phyloP scores from a whole-genome alignment of 2,113 vertebrate species.

The Melanerpes aurifrons region DNA sequence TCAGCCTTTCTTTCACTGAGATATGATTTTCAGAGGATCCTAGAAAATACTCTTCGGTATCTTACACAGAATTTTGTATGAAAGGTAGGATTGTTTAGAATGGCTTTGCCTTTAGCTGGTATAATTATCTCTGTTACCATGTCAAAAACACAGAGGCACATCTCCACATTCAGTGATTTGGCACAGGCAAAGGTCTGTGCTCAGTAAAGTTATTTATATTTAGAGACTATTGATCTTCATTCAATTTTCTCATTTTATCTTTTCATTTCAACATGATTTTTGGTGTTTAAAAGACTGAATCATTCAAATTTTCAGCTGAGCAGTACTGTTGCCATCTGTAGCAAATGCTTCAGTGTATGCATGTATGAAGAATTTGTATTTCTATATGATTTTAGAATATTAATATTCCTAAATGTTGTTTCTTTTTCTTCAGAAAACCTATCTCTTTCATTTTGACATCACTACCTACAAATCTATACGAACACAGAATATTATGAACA shows the following conservation, averaged over 20 bases:
- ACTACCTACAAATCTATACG: background rate
- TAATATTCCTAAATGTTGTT: background rate
- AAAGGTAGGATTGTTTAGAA: background rate
- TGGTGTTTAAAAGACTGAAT: background rate
- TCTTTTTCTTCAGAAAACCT: background rate
- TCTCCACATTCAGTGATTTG: background rate
- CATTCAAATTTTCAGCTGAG: background rate
- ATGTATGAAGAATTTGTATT: background rate
- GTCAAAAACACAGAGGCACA: background rate
- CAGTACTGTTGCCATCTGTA: background rate
- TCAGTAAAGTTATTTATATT: background rate
- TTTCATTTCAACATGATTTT: background rate
- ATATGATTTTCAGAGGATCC: background rate
- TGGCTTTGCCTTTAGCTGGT: background rate
- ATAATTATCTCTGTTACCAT: background rate
- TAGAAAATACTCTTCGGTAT: background rate
- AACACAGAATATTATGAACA: background rate
- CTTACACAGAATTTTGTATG: background rate
- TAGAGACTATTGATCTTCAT: background rate
- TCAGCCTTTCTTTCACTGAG: background rate
- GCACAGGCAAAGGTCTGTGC: accelerated
- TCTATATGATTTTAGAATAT: background rate
- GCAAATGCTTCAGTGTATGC: background rate
- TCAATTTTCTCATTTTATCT: background rate
- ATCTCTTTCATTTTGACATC: background rate